These are phyloP conservation scores for Haliclystus octoradiatus DNA, from an alignment of 30 jellyfish, hydroid and myxozoan species.

Conservation along the genomic window DNA sequence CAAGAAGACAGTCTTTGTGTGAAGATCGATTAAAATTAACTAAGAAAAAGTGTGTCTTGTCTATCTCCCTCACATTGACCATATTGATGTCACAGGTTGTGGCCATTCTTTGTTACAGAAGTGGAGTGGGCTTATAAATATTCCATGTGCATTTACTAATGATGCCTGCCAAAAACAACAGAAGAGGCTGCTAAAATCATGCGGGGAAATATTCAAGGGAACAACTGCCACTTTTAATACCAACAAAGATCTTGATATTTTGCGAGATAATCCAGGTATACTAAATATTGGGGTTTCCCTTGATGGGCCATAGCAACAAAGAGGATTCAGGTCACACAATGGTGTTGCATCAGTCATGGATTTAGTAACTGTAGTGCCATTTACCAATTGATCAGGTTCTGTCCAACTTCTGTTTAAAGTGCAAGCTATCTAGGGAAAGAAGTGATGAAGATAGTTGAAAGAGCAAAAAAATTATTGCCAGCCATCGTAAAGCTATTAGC, in stretches of 20 bases:
- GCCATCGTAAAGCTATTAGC: constrained; percentile 20
- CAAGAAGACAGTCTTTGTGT: too few relatives aligned
- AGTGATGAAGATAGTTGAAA: constrained; percentile 3
- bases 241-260: background rate
- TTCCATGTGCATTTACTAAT: constrained; percentile 25
- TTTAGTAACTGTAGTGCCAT: constrained; percentile 36
- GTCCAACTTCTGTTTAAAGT: constrained; percentile 16
- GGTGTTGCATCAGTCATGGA: constrained; percentile 43
- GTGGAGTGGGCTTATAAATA: constrained; percentile 28
- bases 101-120: constrained; percentile 22
- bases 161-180: constrained; percentile 3
- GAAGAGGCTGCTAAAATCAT: background rate
- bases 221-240: constrained; percentile 8
- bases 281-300: constrained; percentile 17
- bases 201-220: background rate
- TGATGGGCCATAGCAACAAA: constrained; percentile 38
- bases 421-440: constrained; percentile 1
- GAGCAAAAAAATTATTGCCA: constrained; percentile 13
- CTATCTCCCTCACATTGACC: too few relatives aligned
- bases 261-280: constrained; percentile 7
- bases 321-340: constrained; percentile 41
- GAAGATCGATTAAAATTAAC: too few relatives aligned
- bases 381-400: constrained; percentile 17
- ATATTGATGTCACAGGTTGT: too few relatives aligned
- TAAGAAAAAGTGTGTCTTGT: too few relatives aligned